Conservation (phyloP, 37 sponge, comb jelly and placozoan species). For the Agelas oroides region DNA sequence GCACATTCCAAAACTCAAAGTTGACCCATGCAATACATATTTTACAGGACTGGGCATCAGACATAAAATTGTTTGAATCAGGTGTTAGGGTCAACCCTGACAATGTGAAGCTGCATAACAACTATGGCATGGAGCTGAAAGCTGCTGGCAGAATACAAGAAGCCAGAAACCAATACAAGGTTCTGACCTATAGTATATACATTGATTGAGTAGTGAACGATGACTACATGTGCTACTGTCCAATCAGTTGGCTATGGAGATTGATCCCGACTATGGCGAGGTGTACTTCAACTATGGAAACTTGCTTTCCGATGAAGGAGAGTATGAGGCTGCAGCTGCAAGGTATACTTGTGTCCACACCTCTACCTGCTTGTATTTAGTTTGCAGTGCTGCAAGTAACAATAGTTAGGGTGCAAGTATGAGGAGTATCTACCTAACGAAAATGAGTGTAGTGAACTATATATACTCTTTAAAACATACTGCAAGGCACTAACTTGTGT, state of each 20-base stretch:
- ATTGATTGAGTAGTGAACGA: too few species aligned
- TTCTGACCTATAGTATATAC: background rate
- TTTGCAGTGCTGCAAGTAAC: background rate
- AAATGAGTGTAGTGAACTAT: too few species aligned
- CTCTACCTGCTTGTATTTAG: background rate
- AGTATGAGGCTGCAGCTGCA: constrained; percentile 49
- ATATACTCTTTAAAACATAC: too few species aligned
- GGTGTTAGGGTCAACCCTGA: constrained; percentile 76
- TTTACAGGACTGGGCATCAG: constrained; percentile 84
- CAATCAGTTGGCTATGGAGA: constrained; percentile 60
- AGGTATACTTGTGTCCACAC: constrained; percentile 24
- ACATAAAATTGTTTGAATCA: constrained; percentile 77
- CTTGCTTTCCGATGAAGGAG: constrained; percentile 72
- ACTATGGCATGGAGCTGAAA: constrained; percentile 91
- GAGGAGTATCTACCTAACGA: too few species aligned
- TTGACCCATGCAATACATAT: too few species aligned
- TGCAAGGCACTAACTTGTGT: too few species aligned
- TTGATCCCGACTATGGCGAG: constrained; percentile 86
- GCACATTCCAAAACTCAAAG: too few species aligned
- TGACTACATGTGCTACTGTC: background rate
- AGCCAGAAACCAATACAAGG: constrained; percentile 64
- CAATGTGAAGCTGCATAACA: constrained; percentile 90
- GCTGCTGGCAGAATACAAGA: constrained; percentile 49
- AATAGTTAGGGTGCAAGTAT: too few species aligned
- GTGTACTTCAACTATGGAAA: constrained; percentile 90